Conservation (phyloP, 2,888 invertebrate genomes). For the Parascotia fuliginaria region DNA sequence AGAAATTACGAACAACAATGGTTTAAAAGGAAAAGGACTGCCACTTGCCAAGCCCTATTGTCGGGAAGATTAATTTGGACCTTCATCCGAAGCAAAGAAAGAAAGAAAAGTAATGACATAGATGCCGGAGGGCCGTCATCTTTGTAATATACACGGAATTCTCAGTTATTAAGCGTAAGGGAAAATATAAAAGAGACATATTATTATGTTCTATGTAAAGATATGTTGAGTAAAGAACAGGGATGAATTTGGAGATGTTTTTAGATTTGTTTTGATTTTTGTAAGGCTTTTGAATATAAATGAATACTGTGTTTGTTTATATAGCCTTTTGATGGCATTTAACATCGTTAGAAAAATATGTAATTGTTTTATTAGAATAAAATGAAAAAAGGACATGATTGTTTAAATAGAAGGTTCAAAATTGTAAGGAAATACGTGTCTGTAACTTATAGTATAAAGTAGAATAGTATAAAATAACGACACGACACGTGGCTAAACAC, state of each 20-base stretch:
- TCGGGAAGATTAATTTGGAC: slow-evolving; percentile 73
- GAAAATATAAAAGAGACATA: slow-evolving; percentile 40
- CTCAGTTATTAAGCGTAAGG: slow-evolving; percentile 52
- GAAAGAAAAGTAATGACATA: slow-evolving; percentile 56
- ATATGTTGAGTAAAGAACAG: too few relatives aligned
- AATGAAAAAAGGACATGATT: too few relatives aligned
- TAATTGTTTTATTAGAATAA: too few relatives aligned
- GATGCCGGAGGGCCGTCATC: slow-evolving; percentile 53
- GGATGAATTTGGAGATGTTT: slow-evolving; percentile 21
- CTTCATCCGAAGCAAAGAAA: slow-evolving; percentile 38
- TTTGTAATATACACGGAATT: slow-evolving; percentile 58
- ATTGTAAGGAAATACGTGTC: too few relatives aligned
- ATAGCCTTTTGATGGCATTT: not conserved
- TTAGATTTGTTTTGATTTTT: not conserved
- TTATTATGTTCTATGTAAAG: too few relatives aligned
- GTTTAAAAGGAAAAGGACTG: slow-evolving; percentile 47
- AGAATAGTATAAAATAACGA: too few relatives aligned
- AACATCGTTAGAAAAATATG: not conserved
- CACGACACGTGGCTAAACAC: too few relatives aligned
- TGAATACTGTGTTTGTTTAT: not conserved
- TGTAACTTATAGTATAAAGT: too few relatives aligned
- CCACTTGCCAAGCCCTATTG: slow-evolving; percentile 64
- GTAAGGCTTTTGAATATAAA: too few relatives aligned
- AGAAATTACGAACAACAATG: slow-evolving; percentile 46
- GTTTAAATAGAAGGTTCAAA: too few relatives aligned